Percentiles rank a stretch among this genome's conserved stretches.
phyloP scores from a whole-genome alignment of 2,113 vertebrate genomes.

The Mormyrus lacerda region DNA sequence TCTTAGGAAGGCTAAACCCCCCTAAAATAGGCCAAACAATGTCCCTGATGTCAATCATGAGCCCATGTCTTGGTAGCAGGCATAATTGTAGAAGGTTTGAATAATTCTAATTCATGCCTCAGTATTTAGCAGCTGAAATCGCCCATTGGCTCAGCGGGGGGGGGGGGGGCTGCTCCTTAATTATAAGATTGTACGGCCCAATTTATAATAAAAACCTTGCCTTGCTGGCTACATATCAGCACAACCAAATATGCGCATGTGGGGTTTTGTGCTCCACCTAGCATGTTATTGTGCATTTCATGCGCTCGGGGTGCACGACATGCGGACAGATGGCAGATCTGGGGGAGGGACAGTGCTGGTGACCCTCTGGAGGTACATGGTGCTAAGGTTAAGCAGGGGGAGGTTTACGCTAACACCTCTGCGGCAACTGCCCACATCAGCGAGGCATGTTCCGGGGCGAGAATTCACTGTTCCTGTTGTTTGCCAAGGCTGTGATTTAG shows the following conservation, averaged over 20 bases:
- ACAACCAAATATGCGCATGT: background rate
- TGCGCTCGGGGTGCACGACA: background rate
- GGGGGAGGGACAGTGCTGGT: background rate
- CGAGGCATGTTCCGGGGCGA: background rate
- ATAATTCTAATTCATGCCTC: background rate
- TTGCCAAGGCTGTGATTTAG: background rate
- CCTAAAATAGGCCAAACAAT: background rate
- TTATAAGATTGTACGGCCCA: background rate
- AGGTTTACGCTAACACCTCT: background rate
- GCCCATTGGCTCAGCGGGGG: background rate
- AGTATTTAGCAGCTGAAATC: background rate
- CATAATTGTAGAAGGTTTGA: background rate
- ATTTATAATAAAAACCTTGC: background rate
- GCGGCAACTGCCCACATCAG: background rate
- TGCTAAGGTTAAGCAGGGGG: background rate
- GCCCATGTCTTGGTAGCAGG: background rate
- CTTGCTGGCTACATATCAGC: background rate
- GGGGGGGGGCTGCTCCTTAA: background rate
- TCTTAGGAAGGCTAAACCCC: too few species aligned
- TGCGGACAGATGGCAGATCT: background rate
- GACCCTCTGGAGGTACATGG: background rate
- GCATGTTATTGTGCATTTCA: background rate
- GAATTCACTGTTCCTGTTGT: background rate
- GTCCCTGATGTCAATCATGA: background rate
- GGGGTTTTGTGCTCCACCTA: background rate